Evolutionary conservation across 2,797 vertebrate genomes (phyloP).

Genomic region (Sylvia borin): DNA sequence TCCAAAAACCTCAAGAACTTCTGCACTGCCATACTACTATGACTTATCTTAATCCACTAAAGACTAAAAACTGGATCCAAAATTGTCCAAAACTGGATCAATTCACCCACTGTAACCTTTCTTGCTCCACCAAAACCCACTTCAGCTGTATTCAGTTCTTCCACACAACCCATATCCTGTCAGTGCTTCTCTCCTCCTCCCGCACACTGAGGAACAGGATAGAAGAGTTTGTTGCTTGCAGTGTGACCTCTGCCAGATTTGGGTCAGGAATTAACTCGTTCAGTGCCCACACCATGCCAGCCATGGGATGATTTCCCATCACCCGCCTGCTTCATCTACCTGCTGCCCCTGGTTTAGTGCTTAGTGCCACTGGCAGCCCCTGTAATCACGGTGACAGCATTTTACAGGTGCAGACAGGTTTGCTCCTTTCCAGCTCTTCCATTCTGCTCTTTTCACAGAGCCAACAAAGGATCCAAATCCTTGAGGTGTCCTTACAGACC

Average conservation of each 20-base stretch:
- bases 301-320: background rate
- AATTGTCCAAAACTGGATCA: background rate
- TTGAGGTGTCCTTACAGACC: accelerated
- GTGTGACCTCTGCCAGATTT: background rate
- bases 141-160: background rate
- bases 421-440: background rate
- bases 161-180: background rate
- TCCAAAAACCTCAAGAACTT: background rate
- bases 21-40: background rate
- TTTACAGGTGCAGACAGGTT: background rate
- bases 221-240: background rate
- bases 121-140: background rate
- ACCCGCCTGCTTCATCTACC: background rate
- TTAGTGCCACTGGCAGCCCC: background rate
- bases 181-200: accelerated
- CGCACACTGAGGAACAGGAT: background rate
- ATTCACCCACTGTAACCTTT: background rate
- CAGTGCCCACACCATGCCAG: background rate
- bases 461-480: background rate
- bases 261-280: background rate
- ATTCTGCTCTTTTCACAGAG: background rate
- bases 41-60: background rate
- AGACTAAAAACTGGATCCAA: background rate
- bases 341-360: background rate
- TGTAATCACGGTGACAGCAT: no score